Evolutionary conservation across 2,113 vertebrate genomes (phyloP).

Genomic region (Podarcis cretensis): DNA sequence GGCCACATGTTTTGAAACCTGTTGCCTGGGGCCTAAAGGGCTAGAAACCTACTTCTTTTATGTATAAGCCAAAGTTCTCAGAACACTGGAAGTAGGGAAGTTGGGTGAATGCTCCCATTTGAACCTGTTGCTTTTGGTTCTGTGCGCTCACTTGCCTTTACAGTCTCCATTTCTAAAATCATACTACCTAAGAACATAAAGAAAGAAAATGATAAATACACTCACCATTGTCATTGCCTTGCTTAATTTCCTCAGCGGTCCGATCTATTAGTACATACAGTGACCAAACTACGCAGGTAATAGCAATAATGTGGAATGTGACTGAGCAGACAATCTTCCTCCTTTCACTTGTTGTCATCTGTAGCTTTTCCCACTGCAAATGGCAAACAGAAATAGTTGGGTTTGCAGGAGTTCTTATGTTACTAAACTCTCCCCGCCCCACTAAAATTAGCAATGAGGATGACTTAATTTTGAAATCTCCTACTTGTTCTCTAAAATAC

Average conservation of each 20-base stretch:
- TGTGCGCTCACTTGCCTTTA: slow-evolving; percentile 6
- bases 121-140: not conserved
- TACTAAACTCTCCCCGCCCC: not conserved
- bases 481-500: not conserved
- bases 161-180: not conserved
- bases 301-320: slow-evolving; percentile 91
- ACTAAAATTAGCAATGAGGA: not conserved
- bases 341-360: slow-evolving; percentile 92
- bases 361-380: slow-evolving; percentile 95
- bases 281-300: slow-evolving; percentile 94
- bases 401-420: not conserved
- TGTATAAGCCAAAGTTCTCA: not conserved
- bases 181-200: not conserved
- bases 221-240: slow-evolving; percentile 91
- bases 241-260: slow-evolving; percentile 90
- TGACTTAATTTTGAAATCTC: not conserved
- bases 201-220: slow-evolving; percentile 1
- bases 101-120: not conserved
- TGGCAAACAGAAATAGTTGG: not conserved
- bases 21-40: not conserved
- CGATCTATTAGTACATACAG: slow-evolving; percentile 89
- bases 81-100: not conserved
- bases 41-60: not conserved
- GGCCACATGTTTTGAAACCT: not conserved
- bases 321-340: slow-evolving; percentile 96